Base-by-base conservation (phyloP, 2,113 vertebrate species). In the Delphinapterus leucas region DNA sequence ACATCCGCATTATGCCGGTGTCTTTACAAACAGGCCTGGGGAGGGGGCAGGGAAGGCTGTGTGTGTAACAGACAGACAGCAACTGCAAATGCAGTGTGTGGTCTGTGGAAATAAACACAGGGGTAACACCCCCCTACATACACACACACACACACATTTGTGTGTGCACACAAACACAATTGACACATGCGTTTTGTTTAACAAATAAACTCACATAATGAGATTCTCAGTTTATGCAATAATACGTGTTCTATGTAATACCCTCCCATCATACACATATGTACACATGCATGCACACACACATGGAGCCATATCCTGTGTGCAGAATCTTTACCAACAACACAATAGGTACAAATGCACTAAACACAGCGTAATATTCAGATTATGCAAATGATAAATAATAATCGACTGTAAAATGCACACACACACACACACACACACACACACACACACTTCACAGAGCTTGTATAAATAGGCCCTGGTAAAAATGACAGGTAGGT, bases 1-100 rank as follows among this genome's bases (percentile, higher is more conserved):
- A 38, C 93, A 60, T 68, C 79, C 92, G 76, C 95, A 90, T 94
- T 97, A 38, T 77, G 95, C 90, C 9, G 23, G 70, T 79, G 96
- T 97, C 96, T 97, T 84, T 94, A 68, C 97, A 97, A 73, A 94
- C 83, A 93, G 96, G 76, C 97, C 47, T 3, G 41, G 41, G 89
- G 93, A 86, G 49, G 90, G 70, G 73, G 95, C 33, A 1, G 38
- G 77, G 83, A 58, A 84, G 77, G 44, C 90, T 13, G 58, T 49
- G 58, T 65, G 88, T 68, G 83, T 70, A 5, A 8, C 11, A 60
- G 85, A 5, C 83, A 89, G 91, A 61, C 47, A 44, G 79, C 73
- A 38, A 12, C 49, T 47, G 94, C 88, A 96, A 73, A 93, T 26
- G 36, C 81, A 23, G 70, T 7, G 91, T 55, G 80, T 88, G 94